Percentiles rank a stretch among this genome's conserved stretches.
phyloP scores from a whole-genome alignment of 2,797 vertebrate genomes.

The Trachops cirrhosus region DNA sequence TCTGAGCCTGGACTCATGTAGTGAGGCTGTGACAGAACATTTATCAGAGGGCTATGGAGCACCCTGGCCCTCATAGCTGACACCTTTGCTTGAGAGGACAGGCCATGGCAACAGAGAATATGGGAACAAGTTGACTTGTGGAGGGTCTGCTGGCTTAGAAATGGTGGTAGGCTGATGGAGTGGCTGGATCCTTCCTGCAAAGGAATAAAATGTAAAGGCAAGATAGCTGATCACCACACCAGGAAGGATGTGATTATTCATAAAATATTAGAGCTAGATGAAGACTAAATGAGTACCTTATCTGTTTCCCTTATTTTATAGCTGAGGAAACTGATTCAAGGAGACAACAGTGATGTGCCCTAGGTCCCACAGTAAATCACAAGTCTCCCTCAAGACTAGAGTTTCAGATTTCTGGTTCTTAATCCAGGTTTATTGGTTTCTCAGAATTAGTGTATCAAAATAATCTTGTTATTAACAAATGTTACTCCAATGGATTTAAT shows the following conservation, averaged over 20 bases:
- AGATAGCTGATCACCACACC: neutral
- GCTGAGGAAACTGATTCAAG: neutral
- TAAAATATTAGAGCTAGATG: neutral
- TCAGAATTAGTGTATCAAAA: neutral
- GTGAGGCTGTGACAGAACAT: neutral
- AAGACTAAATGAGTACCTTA: neutral
- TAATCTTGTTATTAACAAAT: neutral
- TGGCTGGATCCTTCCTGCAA: neutral
- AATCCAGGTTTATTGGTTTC: neutral
- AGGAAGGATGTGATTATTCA: neutral
- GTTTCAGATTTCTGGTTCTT: neutral
- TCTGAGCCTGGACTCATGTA: neutral
- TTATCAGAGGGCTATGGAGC: neutral
- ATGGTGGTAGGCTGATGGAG: neutral
- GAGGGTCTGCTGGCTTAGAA: neutral
- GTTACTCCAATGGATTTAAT: neutral
- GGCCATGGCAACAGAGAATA: neutral
- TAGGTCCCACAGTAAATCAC: neutral
- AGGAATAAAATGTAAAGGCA: neutral
- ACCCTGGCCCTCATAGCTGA: neutral
- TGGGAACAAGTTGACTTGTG: neutral
- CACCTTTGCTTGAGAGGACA: neutral
- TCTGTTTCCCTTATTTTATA: neutral
- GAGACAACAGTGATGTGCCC: neutral
- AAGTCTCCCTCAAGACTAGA: neutral